Base-by-base conservation (phyloP, 1,140 invertebrate species). In the Euborellia annulipes region DNA sequence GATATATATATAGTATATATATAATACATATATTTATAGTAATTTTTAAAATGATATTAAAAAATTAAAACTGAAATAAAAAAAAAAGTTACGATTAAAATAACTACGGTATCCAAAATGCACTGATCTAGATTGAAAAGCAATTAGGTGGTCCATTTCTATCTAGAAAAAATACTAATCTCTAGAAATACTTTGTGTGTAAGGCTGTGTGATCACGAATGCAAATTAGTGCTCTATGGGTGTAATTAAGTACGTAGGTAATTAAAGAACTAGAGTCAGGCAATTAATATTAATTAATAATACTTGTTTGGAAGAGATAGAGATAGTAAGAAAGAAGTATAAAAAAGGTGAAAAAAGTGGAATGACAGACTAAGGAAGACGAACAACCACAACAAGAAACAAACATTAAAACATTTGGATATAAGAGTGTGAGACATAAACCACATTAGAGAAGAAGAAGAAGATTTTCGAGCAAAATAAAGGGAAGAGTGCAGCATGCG, bases 361-460 rank as follows among this genome's bases (percentile, higher is more conserved):
- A 27, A 11, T 27, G n/a, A 38, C 37, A 19, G 37, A 38, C 37
- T n/a, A 38, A 38, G 37, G 18, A 38, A 38, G 14, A 38, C 37
- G 18, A 16, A 19, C 37, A 38, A 38, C 14, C 37, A 38, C 37
- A 38, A 38, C 14, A 19, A 19, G 18, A 19, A 4, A 38, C 14
- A 38, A 17, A 17, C 18, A 38, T 38, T 7, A 19, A 19, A 19
- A 16, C 14, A 38, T 9, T 34, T n/a, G 9, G 32, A 34, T 9
- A 34, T 9, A 34, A 27, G 4, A 27, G 23, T 27, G 11, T 27
- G 23, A 27, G 23, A 27, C 23, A 27, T 34, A 16, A 17, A 19
- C 37, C 4, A 16, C 37, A 17, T 38, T n/a, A 27, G 23, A 27
- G 23, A 27, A 27, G 14, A 38, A 16, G 14, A 16, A 6, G n/a